Percentiles rank a stretch among this genome's conserved stretches.
These are phyloP conservation scores for Tiliacea aurago DNA, from an alignment of 2,888 invertebrate genomes.

Conservation along the genomic window DNA sequence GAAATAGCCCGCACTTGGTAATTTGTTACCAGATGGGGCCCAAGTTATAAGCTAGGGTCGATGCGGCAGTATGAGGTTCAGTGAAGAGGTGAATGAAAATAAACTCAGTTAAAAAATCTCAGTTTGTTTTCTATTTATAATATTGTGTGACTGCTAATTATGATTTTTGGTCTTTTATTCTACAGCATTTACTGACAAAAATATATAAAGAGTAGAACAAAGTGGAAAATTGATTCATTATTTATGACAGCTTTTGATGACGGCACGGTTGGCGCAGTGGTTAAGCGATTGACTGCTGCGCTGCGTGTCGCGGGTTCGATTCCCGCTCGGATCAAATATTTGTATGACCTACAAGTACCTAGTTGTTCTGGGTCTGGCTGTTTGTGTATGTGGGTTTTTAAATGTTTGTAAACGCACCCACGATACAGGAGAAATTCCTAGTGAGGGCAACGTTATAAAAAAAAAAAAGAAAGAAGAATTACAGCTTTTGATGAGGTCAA, in stretches of 20 bases:
- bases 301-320: too few relatives aligned
- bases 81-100: not conserved
- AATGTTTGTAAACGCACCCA: too few relatives aligned
- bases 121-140: not conserved
- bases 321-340: too few relatives aligned
- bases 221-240: not conserved
- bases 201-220: not conserved
- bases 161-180: not conserved
- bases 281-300: too few relatives aligned
- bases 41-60: constrained; percentile 18
- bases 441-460: too few relatives aligned
- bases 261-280: too few relatives aligned
- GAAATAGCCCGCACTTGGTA: constrained; percentile 57
- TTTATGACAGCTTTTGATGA: not conserved
- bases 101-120: not conserved
- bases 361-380: too few relatives aligned
- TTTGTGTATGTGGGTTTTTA: too few relatives aligned
- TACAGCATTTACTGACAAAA: not conserved
- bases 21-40: constrained; percentile 53
- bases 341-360: too few relatives aligned
- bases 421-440: too few relatives aligned
- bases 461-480: too few relatives aligned
- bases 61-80: too few relatives aligned
- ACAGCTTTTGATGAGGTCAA: not conserved
- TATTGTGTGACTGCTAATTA: not conserved